phyloP scores from a whole-genome alignment of 2,113 vertebrate species.

The Microcebus lehilahytsara region DNA sequence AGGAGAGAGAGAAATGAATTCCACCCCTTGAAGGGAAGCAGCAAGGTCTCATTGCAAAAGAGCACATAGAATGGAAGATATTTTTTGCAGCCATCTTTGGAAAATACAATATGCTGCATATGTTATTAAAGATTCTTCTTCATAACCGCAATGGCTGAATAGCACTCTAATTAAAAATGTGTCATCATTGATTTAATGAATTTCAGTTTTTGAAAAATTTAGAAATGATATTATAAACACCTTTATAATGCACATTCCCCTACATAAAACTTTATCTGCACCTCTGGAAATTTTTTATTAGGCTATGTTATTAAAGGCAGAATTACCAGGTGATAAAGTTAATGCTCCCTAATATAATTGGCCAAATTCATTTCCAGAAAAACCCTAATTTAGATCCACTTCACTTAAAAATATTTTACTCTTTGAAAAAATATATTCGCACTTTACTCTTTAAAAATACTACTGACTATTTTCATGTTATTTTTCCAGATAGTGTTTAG shows the following conservation, averaged over 20 bases:
- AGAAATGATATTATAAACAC: conserved; percentile 30
- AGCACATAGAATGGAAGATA: not conserved
- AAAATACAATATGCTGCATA: not conserved
- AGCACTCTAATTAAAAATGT: not conserved
- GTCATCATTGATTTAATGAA: conserved; percentile 4
- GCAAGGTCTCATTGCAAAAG: not conserved
- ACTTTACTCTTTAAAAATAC: not conserved
- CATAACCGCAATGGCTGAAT: not conserved
- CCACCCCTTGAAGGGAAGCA: not conserved
- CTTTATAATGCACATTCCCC: conserved; percentile 25
- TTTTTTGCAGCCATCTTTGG: not conserved
- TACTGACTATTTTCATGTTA: not conserved
- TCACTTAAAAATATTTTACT: not conserved
- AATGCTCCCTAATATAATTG: not conserved
- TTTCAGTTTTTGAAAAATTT: not conserved
- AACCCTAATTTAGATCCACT: not conserved
- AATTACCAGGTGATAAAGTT: not conserved
- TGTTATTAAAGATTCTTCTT: not conserved
- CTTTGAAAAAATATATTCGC: not conserved
- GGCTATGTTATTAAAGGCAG: not conserved
- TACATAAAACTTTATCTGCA: conserved; percentile 38
- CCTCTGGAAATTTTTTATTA: conserved; percentile 32
- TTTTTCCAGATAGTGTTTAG: not conserved
- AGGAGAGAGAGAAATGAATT: not conserved
- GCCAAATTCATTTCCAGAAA: not conserved